Base-by-base conservation (phyloP, 2,113 vertebrate genomes). In the Trogon surrucura region DNA sequence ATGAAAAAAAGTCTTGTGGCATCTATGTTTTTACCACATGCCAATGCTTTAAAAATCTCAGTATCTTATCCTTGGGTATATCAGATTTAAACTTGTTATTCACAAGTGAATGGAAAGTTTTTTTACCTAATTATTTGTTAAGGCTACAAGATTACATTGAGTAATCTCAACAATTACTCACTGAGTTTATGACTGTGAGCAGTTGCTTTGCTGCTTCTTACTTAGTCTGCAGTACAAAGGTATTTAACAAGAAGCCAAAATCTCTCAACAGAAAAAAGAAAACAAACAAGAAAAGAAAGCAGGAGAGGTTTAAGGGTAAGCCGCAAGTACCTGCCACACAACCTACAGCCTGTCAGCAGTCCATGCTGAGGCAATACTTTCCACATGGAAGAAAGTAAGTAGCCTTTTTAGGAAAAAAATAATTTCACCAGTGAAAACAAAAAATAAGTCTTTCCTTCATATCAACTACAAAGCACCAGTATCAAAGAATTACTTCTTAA, bases 331-430 rank as follows among this genome's bases (percentile, higher is more conserved):
- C 78, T 85, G 73, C 21, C 70, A 72, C 44, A 71, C 41, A 61
- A 19, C 70, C 67, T 85, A 17, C 64, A 88, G 45, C 69, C 64
- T 7, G 36, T 11, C 51, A 65, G 11, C 53, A 73, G 36, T 1
- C n/a, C 84, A 74, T 51, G 36, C 34, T 69, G 78, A 80, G 62
- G n/a, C 79, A 73, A 5, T 0, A 38, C 2, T 58, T 83, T 69
- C 67, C 48, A 21, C 1, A 25, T 1, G 6, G 36, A 53, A 45
- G n/a, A 75, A 85, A 0, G 0, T 3, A 64, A 88, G n/a, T 8
- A 60, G 22, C 14, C 72, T 30, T 9, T 92, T 73, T 8, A 74
- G 13, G 41, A 41, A 38, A 58, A 48, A 65, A 27, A 4, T 4
- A 6, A 51, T 29, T 77, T 74, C 23, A 71, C 10, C 64, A 90